Percentiles rank a stretch among this genome's conserved stretches.
Conservation (phyloP, 1,140 invertebrate genomes). For the Oscheius sp. region DNA sequence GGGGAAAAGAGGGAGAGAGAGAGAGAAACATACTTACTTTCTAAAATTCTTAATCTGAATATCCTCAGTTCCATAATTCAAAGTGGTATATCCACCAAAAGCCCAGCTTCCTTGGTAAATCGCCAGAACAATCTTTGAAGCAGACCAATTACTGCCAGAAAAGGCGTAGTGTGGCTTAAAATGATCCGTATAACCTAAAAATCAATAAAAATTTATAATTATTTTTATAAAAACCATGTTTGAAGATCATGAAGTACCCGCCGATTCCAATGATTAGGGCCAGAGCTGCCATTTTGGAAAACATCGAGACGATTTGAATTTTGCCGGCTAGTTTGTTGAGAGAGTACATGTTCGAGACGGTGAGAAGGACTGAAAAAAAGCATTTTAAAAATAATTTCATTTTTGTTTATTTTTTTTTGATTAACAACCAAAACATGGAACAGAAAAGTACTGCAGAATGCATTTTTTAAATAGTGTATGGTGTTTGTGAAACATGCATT, state of each 20-base stretch:
- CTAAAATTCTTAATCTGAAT: conserved; percentile 28
- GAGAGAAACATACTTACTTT: background rate
- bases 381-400: background rate
- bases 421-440: too few relatives aligned
- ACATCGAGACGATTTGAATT: conserved; percentile 32
- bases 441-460: too few relatives aligned
- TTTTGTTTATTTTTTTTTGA: background rate
- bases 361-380: conserved; percentile 26
- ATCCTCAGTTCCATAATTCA: conserved; percentile 31
- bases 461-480: too few relatives aligned
- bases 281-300: conserved; percentile 16
- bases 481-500: too few relatives aligned
- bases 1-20: too few relatives aligned
- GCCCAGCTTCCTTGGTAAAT: conserved; percentile 36
- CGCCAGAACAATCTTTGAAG: conserved; percentile 19
- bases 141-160: conserved; percentile 7
- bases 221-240: background rate
- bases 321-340: conserved; percentile 18
- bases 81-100: conserved; percentile 22
- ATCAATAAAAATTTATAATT: background rate
- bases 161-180: background rate
- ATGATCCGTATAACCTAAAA: conserved; percentile 3
- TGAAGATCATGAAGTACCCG: conserved; percentile 27
- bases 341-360: conserved; percentile 30
- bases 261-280: conserved; percentile 27